Conservation (phyloP, 2,888 invertebrate genomes). For the Machimus rusticus region DNA sequence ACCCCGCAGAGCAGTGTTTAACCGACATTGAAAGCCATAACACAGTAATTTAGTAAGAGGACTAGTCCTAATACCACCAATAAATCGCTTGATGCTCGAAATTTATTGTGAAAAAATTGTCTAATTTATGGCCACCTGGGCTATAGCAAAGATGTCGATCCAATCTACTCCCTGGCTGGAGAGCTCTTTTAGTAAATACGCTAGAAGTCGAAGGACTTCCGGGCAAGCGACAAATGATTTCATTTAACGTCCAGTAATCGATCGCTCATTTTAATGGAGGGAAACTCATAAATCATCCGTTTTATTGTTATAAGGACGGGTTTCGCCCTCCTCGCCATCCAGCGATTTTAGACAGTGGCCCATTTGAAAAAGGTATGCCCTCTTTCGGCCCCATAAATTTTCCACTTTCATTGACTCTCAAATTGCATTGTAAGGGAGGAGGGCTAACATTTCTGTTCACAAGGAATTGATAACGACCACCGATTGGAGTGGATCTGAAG, state of each 20-base stretch:
- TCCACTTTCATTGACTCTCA: constrained; percentile 3
- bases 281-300: neutral
- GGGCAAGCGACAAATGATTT: neutral
- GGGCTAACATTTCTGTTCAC: neutral
- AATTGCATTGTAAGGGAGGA: neutral
- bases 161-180: neutral
- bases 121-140: neutral
- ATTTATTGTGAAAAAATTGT: neutral
- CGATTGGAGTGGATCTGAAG: neutral
- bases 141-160: neutral
- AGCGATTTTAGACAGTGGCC: neutral
- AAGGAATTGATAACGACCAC: constrained; percentile 18
- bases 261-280: neutral
- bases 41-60: neutral
- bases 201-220: neutral
- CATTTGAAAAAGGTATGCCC: neutral
- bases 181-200: neutral
- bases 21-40: neutral
- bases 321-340: neutral
- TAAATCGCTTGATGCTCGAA: neutral
- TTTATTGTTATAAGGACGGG: neutral
- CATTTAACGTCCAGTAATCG: neutral
- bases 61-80: neutral
- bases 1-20: neutral
- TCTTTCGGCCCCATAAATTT: neutral